Evolutionary conservation across 2,888 invertebrate species (phyloP), one percentile per base, ranked within the genome.

Genomic region (Drosophila setosimentum): DNA sequence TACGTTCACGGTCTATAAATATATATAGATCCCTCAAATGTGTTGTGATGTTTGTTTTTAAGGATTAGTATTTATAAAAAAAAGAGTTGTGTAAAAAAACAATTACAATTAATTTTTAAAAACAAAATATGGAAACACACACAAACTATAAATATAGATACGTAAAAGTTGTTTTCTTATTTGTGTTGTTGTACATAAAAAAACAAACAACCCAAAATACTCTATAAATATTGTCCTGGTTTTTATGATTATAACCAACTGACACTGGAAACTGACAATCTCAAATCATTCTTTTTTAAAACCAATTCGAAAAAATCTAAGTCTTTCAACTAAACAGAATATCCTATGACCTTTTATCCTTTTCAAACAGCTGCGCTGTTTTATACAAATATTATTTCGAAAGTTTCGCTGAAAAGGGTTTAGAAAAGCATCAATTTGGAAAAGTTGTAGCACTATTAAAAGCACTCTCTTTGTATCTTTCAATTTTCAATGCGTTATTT

Each of bases 351-450:
- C 37, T 54, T 67, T 68, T 62, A 54, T 27, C 54, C 63, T 59
- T 79, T 74, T 59, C 79, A 87, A 85, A 85, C 83, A 83, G 64
- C 66, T 85, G 88, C 79, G 73, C 81, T 71, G 83, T 73, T 79
- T 55, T 50, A 10, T 50, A 37, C 29, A 48, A 63, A 30, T 68
- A 27, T 67, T 30, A 35, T 8, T 27, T 35, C 61, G 37, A 65
- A 69, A 68, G 65, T 51, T 59, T 66, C 53, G 80, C 85, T 82
- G 87, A 84, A 85, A 78, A 75, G 67, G 60, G 30, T 78, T 68
- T 42, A 54, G 40, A 72, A n/a, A 63, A 58, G 35, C 48, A 54
- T 53, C 42, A 87, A 87, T 83, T 87, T 83, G 53, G 82, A 82
- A 84, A 64, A 86, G 32, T 55, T 54, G 50, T 72, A 61, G 21